These are phyloP conservation scores for Polylopha cassiicola DNA, from an alignment of 2,888 invertebrate genomes.

Conservation along the genomic window DNA sequence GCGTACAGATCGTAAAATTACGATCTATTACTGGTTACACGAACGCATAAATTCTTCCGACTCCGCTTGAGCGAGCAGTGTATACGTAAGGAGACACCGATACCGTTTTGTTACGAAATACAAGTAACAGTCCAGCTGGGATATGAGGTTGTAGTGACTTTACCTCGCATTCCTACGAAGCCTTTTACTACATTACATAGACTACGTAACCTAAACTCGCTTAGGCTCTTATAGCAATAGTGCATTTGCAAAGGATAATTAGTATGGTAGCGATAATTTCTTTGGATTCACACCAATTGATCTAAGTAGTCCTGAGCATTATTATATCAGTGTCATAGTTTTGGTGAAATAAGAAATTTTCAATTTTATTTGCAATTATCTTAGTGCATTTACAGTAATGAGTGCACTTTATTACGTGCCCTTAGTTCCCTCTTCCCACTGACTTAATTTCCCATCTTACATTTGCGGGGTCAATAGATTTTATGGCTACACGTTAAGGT, in stretches of 20 bases:
- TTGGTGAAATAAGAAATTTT: constrained; percentile 6
- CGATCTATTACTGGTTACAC: background rate
- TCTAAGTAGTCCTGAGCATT: background rate
- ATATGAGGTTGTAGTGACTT: constrained; percentile 30
- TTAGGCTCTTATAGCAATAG: no score
- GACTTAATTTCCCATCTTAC: constrained; percentile 3
- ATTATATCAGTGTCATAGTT: background rate
- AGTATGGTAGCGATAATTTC: no score
- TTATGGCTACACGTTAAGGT: background rate
- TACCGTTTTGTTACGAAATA: constrained; percentile 26
- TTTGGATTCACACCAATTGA: no score
- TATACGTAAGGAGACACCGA: background rate
- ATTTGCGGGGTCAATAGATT: constrained; percentile 5
- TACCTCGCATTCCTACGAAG: constrained; percentile 39
- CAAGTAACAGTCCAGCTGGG: constrained; percentile 29
- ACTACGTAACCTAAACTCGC: no score
- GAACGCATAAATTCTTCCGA: background rate
- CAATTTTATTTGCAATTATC: constrained; percentile 14
- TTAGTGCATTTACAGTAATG: constrained; percentile 15
- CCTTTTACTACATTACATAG: constrained; percentile 22
- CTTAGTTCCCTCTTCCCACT: constrained; percentile 33
- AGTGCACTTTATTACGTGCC: constrained; percentile 15
- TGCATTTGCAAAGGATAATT: no score
- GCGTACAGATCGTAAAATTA: no score
- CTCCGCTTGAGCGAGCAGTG: constrained; percentile 1